Conservation (phyloP, 2,797 vertebrate genomes). For the Gila robusta region DNA sequence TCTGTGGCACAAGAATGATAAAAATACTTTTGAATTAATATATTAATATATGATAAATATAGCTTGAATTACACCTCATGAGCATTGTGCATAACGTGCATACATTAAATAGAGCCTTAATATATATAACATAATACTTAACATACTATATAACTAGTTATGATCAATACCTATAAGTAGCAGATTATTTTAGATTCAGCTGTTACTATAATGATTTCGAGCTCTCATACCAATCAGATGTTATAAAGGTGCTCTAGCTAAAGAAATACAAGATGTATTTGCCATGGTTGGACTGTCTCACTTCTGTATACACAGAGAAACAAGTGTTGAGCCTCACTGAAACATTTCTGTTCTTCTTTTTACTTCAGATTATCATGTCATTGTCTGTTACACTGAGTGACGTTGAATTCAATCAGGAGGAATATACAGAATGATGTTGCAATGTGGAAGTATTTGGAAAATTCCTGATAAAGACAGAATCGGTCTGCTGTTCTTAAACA, state of each 20-base stretch:
- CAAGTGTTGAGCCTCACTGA: not conserved
- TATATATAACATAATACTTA: not conserved
- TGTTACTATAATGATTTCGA: not conserved
- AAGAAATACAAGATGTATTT: not conserved
- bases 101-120: not conserved
- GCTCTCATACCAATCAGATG: not conserved
- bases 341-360: not conserved
- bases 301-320: not conserved
- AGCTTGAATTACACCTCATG: not conserved
- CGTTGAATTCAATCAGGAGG: not conserved
- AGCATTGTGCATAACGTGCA: not conserved
- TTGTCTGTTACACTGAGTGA: not conserved
- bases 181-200: not conserved
- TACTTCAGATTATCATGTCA: not conserved
- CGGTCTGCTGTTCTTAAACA: constrained; percentile 46
- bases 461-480: constrained; percentile 51
- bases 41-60: not conserved
- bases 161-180: not conserved
- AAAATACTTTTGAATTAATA: not conserved
- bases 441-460: not conserved
- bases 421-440: constrained; percentile 55
- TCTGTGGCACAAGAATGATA: not conserved
- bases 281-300: not conserved
- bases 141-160: not conserved
- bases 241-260: not conserved